Evolutionary conservation across 2,113 vertebrate species (phyloP).

Genomic region (Circaetus cinerascens): DNA sequence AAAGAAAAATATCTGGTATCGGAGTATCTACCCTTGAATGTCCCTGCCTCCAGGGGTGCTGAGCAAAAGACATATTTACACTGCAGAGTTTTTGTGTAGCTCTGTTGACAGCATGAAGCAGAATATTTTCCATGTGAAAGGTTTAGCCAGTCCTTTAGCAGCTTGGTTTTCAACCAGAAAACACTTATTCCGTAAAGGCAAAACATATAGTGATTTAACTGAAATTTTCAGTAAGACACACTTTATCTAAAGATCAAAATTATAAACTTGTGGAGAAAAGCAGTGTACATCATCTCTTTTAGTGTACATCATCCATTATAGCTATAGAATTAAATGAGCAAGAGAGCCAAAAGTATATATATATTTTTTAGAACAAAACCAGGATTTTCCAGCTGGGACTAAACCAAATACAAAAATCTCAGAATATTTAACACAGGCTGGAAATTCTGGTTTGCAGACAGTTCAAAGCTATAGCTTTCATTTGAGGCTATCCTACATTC

Average conservation of each 20-base stretch:
- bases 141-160: background rate
- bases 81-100: background rate
- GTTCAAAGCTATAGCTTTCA: background rate
- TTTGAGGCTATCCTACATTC: background rate
- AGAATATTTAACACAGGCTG: background rate
- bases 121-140: background rate
- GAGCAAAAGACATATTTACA: background rate
- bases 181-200: background rate
- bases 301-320: background rate
- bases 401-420: background rate
- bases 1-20: background rate
- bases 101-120: background rate
- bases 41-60: background rate
- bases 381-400: background rate
- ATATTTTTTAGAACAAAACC: background rate
- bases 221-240: background rate
- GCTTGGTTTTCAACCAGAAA: background rate
- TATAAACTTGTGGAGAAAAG: background rate
- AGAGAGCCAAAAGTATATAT: background rate
- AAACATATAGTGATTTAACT: background rate
- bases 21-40: background rate
- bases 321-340: background rate
- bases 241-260: background rate
- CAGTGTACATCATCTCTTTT: background rate
- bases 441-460: background rate